A percentile compares a stretch with the other conserved stretches of the same genome.
Evolutionary conservation across 2,888 invertebrate species (phyloP).

Genomic region (Dryadula phaetusa): DNA sequence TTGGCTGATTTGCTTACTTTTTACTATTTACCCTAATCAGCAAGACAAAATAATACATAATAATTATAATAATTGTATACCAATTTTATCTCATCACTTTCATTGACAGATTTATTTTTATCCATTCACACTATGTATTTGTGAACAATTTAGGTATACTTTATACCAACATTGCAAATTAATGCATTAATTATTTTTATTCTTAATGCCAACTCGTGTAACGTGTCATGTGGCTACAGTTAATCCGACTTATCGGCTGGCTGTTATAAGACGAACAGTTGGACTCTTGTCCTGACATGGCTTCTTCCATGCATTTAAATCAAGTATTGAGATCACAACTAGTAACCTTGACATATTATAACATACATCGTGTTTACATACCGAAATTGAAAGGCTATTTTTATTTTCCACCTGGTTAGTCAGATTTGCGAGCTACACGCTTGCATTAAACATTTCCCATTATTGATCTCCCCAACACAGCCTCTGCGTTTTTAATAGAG

Average conservation of each 20-base stretch:
- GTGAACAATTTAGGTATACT: too few relatives aligned
- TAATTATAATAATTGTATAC: too few relatives aligned
- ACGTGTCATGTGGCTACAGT: slow-evolving; percentile 32
- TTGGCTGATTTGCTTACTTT: too few relatives aligned
- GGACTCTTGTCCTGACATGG: slow-evolving; percentile 36
- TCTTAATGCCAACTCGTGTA: slow-evolving; percentile 19
- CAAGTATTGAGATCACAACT: slow-evolving; percentile 40
- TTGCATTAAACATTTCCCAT: slow-evolving; percentile 47
- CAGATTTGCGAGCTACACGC: slow-evolving; percentile 24
- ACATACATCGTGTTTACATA: slow-evolving; percentile 9
- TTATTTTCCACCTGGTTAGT: slow-evolving; percentile 37
- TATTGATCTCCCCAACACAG: slow-evolving; percentile 46
- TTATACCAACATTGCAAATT: background rate
- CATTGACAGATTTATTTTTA: too few relatives aligned
- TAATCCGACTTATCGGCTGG: slow-evolving; percentile 37
- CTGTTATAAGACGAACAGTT: slow-evolving; percentile 34
- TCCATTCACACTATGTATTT: too few relatives aligned
- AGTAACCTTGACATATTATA: slow-evolving; percentile 41
- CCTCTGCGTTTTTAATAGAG: slow-evolving; percentile 57
- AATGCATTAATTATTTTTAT: background rate
- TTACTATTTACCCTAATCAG: too few relatives aligned
- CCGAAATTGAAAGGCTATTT: slow-evolving; percentile 28
- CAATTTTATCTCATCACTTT: too few relatives aligned
- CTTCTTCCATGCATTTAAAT: slow-evolving; percentile 40
- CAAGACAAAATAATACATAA: too few relatives aligned